A percentile compares a stretch with the other conserved stretches of the same genome.
These are phyloP conservation scores for Drosophila emarginata DNA, from an alignment of 2,888 invertebrate genomes.

Conservation along the genomic window DNA sequence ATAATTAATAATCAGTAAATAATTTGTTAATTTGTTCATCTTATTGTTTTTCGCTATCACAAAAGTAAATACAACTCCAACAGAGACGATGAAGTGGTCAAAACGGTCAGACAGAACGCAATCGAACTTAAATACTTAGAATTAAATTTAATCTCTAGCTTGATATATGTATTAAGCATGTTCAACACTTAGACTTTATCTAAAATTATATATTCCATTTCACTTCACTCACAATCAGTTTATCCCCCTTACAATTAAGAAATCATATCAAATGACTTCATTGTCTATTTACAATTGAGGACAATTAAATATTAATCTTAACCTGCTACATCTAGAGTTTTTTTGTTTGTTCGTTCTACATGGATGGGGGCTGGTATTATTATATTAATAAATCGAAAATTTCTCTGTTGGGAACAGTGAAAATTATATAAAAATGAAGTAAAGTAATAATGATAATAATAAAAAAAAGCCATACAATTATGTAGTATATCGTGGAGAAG, in stretches of 20 bases:
- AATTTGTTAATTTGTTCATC: slow-evolving; percentile 67
- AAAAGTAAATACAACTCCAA: slow-evolving; percentile 74
- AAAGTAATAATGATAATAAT: neutral
- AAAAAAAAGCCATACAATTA: neutral
- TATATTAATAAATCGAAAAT: neutral
- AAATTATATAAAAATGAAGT: neutral
- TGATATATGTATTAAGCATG: slow-evolving; percentile 51
- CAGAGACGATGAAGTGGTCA: slow-evolving; percentile 35
- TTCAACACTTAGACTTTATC: slow-evolving; percentile 64
- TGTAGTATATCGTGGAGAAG: neutral
- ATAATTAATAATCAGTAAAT: slow-evolving; percentile 31
- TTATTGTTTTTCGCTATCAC: slow-evolving; percentile 67
- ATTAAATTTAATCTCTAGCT: slow-evolving; percentile 54
- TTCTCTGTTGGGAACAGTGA: neutral
- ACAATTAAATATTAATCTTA: slow-evolving; percentile 43
- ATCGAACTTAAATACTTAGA: slow-evolving; percentile 39
- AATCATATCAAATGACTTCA: slow-evolving; percentile 72
- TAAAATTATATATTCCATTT: slow-evolving; percentile 42
- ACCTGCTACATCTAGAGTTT: slow-evolving; percentile 21
- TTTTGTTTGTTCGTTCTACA: slow-evolving; percentile 12
- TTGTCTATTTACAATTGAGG: slow-evolving; percentile 53
- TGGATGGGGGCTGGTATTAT: neutral
- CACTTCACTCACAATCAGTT: slow-evolving; percentile 20
- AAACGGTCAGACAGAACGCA: slow-evolving; percentile 25
- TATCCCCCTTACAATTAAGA: slow-evolving; percentile 35